Conservation (phyloP, 2,113 vertebrate genomes). For the Tragelaphus scriptus region DNA sequence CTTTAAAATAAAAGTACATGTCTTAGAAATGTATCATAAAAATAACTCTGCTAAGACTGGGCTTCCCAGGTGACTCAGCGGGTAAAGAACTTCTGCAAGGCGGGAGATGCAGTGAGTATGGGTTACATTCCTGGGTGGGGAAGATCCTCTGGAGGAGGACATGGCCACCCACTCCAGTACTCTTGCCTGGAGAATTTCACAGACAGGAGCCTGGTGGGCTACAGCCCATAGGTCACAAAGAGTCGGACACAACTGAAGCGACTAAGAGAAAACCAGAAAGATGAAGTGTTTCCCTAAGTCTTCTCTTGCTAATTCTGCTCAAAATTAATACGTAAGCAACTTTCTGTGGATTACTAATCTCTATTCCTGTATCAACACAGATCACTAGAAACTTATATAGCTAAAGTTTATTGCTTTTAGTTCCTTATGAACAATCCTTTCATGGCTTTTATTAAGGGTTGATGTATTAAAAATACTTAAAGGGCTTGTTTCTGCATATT, state of each 20-base stretch:
- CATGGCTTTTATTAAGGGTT: not conserved
- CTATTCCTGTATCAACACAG: not conserved
- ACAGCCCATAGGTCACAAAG: not conserved
- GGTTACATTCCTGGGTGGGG: not conserved
- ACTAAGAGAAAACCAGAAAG: not conserved
- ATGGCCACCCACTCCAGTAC: not conserved
- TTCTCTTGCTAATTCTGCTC: not conserved
- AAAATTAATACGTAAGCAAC: not conserved
- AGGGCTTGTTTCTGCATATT: not conserved
- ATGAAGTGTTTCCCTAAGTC: not conserved
- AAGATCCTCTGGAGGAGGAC: not conserved
- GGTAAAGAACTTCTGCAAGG: not conserved
- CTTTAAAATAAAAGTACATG: not conserved
- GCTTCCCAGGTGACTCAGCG: not conserved
- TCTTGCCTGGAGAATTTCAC: not conserved
- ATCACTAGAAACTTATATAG: not conserved
- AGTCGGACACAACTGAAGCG: fast-evolving
- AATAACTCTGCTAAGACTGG: not conserved
- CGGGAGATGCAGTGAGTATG: not conserved
- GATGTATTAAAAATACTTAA: not conserved
- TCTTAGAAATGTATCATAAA: not conserved
- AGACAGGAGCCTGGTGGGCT: not conserved
- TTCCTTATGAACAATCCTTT: not conserved
- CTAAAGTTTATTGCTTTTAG: not conserved
- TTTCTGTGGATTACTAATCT: not conserved